Evolutionary conservation across 2,888 invertebrate genomes (phyloP), one percentile per base, ranked within the genome.

Genomic region (Drosophila borborema): DNA sequence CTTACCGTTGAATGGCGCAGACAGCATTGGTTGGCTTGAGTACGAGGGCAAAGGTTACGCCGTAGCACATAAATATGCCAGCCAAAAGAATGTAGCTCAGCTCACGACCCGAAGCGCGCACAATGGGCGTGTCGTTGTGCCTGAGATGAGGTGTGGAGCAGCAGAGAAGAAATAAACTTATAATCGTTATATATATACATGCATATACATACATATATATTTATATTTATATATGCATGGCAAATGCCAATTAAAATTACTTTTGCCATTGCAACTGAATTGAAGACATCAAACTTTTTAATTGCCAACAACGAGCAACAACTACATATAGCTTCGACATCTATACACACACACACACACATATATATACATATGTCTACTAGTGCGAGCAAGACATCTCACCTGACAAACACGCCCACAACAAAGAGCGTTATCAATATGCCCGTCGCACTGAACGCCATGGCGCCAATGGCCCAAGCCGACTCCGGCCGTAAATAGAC

Each of bases 61-160:
- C 95, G 94, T 98, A 98, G 93, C 98, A 98, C 94, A 98, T 96
- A 80, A 98, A 95, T 83, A 98, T 97, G 4, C 98, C 98, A 45
- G 96, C 96, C 76, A 99, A 95, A 48, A 99, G 96, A 45, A 99
- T 97, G 93, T 98, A 99, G 74, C 97, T 97, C 65, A 98, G 94
- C 93, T 98, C 97, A 51, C 97, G 94, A 43, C 99, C 99, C 18
- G 98, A 98, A 43, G 99, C 98, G 80, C 99, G 96, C n/a, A 99
- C 99, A 58, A 99, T 97, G 0, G 99, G 99, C 0, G 99, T 99
- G 81, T 97, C 96, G 93, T 98, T 97, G 94, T 97, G 96, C 20
- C 95, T 93, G 84, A 43, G 9, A 2, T 8, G 9, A 20, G 14
- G 20, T 6, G 31, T n/a, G 23, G 23, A 12, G 31, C 10, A 18